Evolutionary conservation across 2,113 vertebrate species (phyloP).

Genomic region (Stercorarius parasiticus): DNA sequence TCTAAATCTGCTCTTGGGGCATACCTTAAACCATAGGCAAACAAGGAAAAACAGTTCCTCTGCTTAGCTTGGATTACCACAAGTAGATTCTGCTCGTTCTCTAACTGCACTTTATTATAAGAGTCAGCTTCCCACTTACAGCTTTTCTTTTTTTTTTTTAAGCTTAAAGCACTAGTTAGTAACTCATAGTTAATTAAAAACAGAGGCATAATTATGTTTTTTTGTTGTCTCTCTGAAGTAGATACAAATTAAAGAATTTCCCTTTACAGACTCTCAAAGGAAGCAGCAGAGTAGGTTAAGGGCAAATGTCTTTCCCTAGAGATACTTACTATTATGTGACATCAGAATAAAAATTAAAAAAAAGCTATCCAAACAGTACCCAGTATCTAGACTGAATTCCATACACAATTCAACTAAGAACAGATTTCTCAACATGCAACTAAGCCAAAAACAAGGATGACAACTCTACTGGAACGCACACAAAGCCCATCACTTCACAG

Average conservation of each 20-base stretch:
- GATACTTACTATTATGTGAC: not conserved
- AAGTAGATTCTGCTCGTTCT: not conserved
- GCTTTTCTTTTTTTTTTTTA: not conserved
- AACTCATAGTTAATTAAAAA: conserved; percentile 3
- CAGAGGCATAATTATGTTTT: not conserved
- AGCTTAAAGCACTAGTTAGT: not conserved
- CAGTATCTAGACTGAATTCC: not conserved
- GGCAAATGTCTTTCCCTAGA: not conserved
- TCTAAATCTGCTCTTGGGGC: not conserved
- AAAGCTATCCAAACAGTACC: not conserved
- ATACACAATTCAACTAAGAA: not conserved
- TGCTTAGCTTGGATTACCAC: not conserved
- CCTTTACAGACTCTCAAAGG: not conserved
- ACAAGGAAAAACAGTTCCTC: not conserved
- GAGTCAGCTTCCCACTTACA: not conserved
- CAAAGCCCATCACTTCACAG: not conserved
- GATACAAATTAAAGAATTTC: not conserved
- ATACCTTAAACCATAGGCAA: not conserved
- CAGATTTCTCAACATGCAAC: not conserved
- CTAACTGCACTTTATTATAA: not conserved
- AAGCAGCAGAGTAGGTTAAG: not conserved
- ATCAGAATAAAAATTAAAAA: not conserved
- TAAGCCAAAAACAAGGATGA: not conserved
- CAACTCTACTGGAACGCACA: not conserved
- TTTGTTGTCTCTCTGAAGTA: not conserved